These are phyloP conservation scores for Bombus confusus DNA, from an alignment of 1,140 invertebrate genomes.

Conservation along the genomic window DNA sequence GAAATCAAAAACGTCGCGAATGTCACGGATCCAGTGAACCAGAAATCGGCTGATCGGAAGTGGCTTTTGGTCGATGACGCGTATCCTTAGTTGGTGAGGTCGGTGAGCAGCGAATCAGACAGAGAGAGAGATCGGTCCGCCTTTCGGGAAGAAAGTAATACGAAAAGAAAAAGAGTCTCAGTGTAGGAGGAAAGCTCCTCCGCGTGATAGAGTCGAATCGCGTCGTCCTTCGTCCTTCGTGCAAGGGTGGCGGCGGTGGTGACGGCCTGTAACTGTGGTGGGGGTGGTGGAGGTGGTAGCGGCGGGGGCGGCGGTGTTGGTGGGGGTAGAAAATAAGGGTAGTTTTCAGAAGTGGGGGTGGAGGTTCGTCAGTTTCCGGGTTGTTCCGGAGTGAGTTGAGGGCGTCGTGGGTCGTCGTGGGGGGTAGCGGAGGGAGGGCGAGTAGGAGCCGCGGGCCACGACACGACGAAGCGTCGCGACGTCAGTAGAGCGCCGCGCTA, in stretches of 20 bases:
- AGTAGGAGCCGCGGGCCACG: slow-evolving; percentile 71
- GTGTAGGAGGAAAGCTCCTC: slow-evolving; percentile 24
- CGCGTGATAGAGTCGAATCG: slow-evolving; percentile 41
- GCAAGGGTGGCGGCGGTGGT: slow-evolving; percentile 26
- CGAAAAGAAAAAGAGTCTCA: background rate
- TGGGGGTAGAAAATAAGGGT: slow-evolving; percentile 74
- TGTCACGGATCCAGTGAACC: background rate
- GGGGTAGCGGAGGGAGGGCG: slow-evolving; percentile 56
- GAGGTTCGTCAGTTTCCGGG: slow-evolving; percentile 79
- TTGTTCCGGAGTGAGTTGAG: slow-evolving; percentile 76
- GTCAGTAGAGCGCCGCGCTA: slow-evolving; percentile 81
- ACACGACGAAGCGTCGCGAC: slow-evolving; percentile 79
- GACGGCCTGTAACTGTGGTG: slow-evolving; percentile 5
- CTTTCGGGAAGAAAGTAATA: slow-evolving; percentile 8
- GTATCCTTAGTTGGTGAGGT: background rate
- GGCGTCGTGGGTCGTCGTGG: slow-evolving; percentile 63
- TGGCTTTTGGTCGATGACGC: background rate
- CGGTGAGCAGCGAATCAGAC: background rate
- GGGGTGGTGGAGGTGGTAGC: slow-evolving; percentile 30
- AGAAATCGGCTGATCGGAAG: background rate
- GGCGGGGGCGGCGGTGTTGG: slow-evolving; percentile 41
- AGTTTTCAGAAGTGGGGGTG: slow-evolving; percentile 67
- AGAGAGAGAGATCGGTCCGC: background rate
- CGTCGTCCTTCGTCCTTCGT: slow-evolving; percentile 39
- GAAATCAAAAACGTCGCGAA: background rate